These are phyloP conservation scores for Drosophila macrothrix DNA, from an alignment of 2,888 invertebrate genomes.

Conservation along the genomic window DNA sequence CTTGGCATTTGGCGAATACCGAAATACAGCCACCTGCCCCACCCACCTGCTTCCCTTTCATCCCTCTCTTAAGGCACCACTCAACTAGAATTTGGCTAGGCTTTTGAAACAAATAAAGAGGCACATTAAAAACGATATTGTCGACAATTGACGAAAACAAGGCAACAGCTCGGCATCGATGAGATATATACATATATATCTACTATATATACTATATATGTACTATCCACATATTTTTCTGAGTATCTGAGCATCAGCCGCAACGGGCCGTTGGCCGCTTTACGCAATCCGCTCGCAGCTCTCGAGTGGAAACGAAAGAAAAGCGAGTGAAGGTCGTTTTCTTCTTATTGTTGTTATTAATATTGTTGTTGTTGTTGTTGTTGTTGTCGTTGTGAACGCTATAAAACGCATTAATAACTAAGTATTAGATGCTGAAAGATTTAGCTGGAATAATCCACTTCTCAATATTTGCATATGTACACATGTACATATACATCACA, in stretches of 20 bases:
- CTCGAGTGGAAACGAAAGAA: constrained; percentile 37
- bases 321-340: constrained; percentile 66
- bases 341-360: constrained; percentile 25
- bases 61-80: not conserved
- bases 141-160: constrained; percentile 80
- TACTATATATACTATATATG: constrained; percentile 9
- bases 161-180: constrained; percentile 40
- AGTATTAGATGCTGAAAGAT: constrained; percentile 48
- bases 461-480: not conserved
- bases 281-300: constrained; percentile 59
- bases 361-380: constrained; percentile 12
- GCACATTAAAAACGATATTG: constrained; percentile 70
- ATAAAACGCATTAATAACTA: constrained; percentile 58
- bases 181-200: constrained; percentile 12
- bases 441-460: constrained; percentile 32
- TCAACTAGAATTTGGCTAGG: constrained; percentile 35
- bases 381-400: constrained; percentile 19
- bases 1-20: constrained; percentile 39
- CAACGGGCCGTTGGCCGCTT: constrained; percentile 39
- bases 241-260: constrained; percentile 13
- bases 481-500: not conserved
- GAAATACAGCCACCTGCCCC: not conserved
- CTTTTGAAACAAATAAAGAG: constrained; percentile 68
- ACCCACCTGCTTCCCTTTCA: not conserved
- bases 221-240: not conserved